Evolutionary conservation across 2,113 vertebrate species (phyloP), one percentile per base, ranked within the genome.

Genomic region (Carassius auratus): DNA sequence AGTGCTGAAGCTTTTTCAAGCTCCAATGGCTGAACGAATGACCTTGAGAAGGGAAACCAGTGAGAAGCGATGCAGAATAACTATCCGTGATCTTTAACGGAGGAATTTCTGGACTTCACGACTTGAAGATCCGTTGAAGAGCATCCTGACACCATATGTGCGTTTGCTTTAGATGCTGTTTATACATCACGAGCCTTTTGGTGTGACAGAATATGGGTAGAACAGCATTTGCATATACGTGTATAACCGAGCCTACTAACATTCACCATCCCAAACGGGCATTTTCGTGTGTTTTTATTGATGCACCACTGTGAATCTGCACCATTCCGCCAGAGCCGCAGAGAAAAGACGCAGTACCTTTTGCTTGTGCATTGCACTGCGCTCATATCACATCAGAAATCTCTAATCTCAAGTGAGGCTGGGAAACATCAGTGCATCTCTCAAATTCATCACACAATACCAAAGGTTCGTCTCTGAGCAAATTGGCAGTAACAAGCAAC

Each of bases 11-110:
- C 48, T 84, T 74, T 80, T 86, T 57, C 75, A 10, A 74, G 66
- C 84, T 82, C 82, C 88, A 87, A 85, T 87, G 76, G 71, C 62
- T 87, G 84, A 57, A 55, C 80, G 88, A 91, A 94, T 95, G 95
- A 95, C 95, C 95, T 95, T 95, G 95, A 95, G 92, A 88, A 91
- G 59, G 52, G 33, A 89, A 75, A 89, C 85, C 87, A 81, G 87
- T 81, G 66, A 52, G 77, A 84, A 79, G 76, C 38, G 30, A 87
- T 82, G 73, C 87, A 87, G 71, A 84, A 90, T 30, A 76, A 50
- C 30, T 1, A 69, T 45, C 38, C 15, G 12, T 30, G 7, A n/a
- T 79, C 19, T 38, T 33, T 33, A 81, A 81, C 17, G 17, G 14
- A 33, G 23, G 45, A 69, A 12, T 50, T 7, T 8, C 14, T 9